Evolutionary conservation across 2,888 invertebrate genomes (phyloP).

Genomic region (Rhimphoctona megacephalus): DNA sequence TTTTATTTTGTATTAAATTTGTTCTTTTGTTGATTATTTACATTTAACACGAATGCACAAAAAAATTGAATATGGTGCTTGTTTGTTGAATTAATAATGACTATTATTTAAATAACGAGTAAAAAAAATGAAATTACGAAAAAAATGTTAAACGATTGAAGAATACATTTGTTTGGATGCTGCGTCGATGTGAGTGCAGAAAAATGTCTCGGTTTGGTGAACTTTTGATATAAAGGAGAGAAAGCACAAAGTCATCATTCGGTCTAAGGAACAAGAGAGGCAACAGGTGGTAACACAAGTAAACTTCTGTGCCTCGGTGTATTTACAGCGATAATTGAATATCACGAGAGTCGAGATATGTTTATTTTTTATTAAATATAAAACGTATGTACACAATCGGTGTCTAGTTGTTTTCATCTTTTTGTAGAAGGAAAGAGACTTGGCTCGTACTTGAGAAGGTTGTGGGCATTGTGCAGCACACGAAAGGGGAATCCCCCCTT

Average conservation of each 20-base stretch:
- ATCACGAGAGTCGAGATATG: background rate
- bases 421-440: conserved; percentile 2
- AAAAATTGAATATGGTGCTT: background rate
- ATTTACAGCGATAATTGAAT: conserved; percentile 5
- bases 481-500: conserved; percentile 8
- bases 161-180: background rate
- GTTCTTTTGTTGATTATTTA: background rate
- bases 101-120: background rate
- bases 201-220: conserved; percentile 6
- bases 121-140: background rate
- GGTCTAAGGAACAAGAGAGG: conserved; percentile 22
- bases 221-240: conserved; percentile 28
- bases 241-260: conserved; percentile 53
- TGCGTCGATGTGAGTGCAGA: background rate
- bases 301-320: background rate
- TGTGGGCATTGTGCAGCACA: conserved; percentile 34
- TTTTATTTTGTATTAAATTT: background rate
- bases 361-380: background rate
- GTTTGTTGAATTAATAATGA: background rate
- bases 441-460: conserved; percentile 66
- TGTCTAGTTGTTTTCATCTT: background rate
- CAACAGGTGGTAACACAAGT: conserved; percentile 49
- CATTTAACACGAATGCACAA: background rate
- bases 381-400: background rate
- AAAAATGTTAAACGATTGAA: background rate